Base-by-base conservation (phyloP, 2,113 vertebrate genomes). In the Ammodramus savannarum region DNA sequence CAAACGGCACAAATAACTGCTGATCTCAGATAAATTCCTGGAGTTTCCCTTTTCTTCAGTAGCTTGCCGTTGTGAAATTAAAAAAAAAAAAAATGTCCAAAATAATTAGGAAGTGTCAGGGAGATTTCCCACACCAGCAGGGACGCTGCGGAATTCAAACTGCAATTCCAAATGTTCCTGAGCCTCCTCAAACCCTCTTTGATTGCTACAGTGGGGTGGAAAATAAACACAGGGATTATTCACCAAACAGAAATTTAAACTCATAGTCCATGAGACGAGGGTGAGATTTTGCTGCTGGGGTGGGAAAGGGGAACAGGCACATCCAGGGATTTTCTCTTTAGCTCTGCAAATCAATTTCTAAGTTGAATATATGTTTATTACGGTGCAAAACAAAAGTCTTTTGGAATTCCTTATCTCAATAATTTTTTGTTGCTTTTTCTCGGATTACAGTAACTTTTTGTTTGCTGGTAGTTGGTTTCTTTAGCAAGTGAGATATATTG, bases 401-500 rank as follows among this genome's bases (percentile, higher is more conserved):
- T 79, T 38, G 32, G 12, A 52, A 32, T 36, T 11, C 26, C 19
- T 87, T 69, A 18, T 77, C 34, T 67, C 43, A 8, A 9, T 52
- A 4, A 8, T 5, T 84, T 84, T 54, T 46, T 21, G 26, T 54
- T 73, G 14, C 29, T 66, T 94, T 72, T 62, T 62, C 75, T 46
- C 0, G 0, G 59, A 36, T 77, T 39, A 76, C 19, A 39, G 51
- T 88, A 71, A 89, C 63, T 93, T 96, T 71, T 38, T 87, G 67
- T 87, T 92, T 85, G 71, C 75, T 5, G 8, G 67, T 58, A 51
- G 58, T 77, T 73, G 51, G 71, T 51, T 91, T 21, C 67, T 93
- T 95, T 67, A 93, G 67, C 62, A 14, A 79, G 69, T 32, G 57
- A 65, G 81, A 93, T 76, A 22, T 87, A 91, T 91, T 52, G 87